A percentile compares a stretch with the other conserved stretches of the same genome.
Evolutionary conservation across 2,797 vertebrate genomes (phyloP).

Genomic region (Enteromius anoplus): DNA sequence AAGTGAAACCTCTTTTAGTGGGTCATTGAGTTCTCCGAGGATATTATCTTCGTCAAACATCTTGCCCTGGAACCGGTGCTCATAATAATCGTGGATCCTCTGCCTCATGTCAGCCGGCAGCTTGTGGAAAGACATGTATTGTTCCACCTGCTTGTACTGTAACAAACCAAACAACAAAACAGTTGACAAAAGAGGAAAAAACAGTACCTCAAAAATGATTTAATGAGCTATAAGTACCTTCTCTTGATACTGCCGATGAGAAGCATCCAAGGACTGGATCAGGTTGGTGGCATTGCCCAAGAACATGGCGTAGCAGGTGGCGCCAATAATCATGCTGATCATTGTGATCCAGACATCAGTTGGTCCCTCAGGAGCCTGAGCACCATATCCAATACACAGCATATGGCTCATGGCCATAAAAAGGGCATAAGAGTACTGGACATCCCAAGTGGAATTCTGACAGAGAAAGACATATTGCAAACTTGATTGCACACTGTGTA

Average conservation of each 20-base stretch:
- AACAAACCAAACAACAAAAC: constrained; percentile 41
- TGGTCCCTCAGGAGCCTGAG: constrained; percentile 88
- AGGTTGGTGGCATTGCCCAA: constrained; percentile 92
- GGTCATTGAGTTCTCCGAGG: constrained; percentile 92
- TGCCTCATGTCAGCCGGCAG: constrained; percentile 90
- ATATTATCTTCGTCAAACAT: constrained; percentile 91
- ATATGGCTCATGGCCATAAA: constrained; percentile 99
- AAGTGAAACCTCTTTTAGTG: constrained; percentile 86
- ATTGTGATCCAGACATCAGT: constrained; percentile 88
- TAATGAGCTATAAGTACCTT: constrained; percentile 81
- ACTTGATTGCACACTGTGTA: too few species aligned
- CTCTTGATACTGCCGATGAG: constrained; percentile 95
- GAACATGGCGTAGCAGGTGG: constrained; percentile 98
- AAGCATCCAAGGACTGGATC: constrained; percentile 93
- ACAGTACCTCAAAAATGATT: not conserved
- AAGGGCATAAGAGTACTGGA: constrained; percentile 91
- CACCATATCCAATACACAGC: constrained; percentile 94
- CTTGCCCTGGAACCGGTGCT: constrained; percentile 90
- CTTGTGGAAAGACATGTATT: constrained; percentile 99
- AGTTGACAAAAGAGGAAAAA: not conserved
- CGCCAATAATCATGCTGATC: constrained; percentile 94
- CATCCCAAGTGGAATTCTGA: constrained; percentile 93
- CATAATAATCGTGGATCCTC: constrained; percentile 78
- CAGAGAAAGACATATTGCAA: not conserved
- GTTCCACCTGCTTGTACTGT: constrained; percentile 98